phyloP scores from a whole-genome alignment of 2,888 invertebrate species.

The Cheilosia vernalis region DNA sequence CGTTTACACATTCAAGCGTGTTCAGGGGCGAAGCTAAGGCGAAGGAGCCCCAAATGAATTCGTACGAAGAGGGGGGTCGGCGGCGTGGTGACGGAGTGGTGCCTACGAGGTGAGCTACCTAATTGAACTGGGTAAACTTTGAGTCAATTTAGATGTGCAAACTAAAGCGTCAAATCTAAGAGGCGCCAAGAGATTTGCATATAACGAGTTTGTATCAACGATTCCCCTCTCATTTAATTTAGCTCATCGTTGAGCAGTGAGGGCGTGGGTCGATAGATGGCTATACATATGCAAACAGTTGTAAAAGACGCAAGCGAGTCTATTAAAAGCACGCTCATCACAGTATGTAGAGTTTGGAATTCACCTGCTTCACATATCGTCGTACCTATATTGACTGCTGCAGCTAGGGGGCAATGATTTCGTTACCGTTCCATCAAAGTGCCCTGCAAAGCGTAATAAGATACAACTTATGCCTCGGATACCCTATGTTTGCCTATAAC shows the following conservation, averaged over 20 bases:
- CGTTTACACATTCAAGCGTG: slow-evolving; percentile 35
- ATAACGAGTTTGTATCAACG: slow-evolving; percentile 42
- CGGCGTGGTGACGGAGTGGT: neutral
- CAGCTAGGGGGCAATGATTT: slow-evolving; percentile 57
- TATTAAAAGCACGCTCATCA: slow-evolving; percentile 69
- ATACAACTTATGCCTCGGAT: slow-evolving; percentile 61
- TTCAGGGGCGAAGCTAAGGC: slow-evolving; percentile 28
- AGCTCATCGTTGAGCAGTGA: slow-evolving; percentile 17
- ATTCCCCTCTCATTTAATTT: slow-evolving; percentile 41
- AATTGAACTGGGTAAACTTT: slow-evolving; percentile 71
- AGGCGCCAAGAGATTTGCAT: slow-evolving; percentile 71
- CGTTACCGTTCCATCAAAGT: slow-evolving; percentile 69
- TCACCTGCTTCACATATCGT: slow-evolving; percentile 29
- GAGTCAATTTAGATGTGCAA: slow-evolving; percentile 69
- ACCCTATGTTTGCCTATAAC: slow-evolving; percentile 52
- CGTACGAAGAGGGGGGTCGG: neutral
- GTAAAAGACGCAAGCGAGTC: slow-evolving; percentile 44
- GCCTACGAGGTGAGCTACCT: slow-evolving; percentile 52
- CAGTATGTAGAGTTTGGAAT: slow-evolving; percentile 58
- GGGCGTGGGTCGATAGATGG: neutral
- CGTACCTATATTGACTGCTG: slow-evolving; percentile 34
- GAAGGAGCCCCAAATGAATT: slow-evolving; percentile 31
- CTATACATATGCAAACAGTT: slow-evolving; percentile 1
- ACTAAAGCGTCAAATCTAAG: slow-evolving; percentile 70
- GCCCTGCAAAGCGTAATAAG: slow-evolving; percentile 63